phyloP scores from a whole-genome alignment of 2,888 invertebrate genomes.

The Ligdia adustata region DNA sequence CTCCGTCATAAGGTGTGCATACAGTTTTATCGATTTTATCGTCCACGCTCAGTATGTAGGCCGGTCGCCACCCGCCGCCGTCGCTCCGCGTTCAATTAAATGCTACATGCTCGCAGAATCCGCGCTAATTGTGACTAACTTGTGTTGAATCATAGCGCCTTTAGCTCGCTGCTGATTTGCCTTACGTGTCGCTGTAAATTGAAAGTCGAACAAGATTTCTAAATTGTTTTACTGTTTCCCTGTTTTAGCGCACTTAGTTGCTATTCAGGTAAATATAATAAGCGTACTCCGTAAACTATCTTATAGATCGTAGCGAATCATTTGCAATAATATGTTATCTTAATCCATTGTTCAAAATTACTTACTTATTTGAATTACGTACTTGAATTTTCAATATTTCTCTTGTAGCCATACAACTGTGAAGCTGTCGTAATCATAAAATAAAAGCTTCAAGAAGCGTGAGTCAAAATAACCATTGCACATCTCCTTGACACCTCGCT shows the following conservation, averaged over 20 bases:
- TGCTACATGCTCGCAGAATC: slow-evolving; percentile 39
- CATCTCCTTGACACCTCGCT: no score
- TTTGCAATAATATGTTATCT: no score
- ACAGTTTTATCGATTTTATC: slow-evolving; percentile 51
- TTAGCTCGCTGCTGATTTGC: slow-evolving; percentile 4
- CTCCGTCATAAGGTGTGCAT: slow-evolving; percentile 87
- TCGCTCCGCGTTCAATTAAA: slow-evolving; percentile 47
- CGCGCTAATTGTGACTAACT: slow-evolving; percentile 43
- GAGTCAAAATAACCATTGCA: no score
- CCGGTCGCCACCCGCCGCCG: slow-evolving; percentile 37
- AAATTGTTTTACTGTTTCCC: slow-evolving; percentile 65
- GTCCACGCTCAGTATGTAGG: slow-evolving; percentile 40
- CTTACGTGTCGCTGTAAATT: slow-evolving; percentile 4
- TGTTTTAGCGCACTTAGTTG: slow-evolving; percentile 81
- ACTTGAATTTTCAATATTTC: no score
- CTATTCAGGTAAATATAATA: slow-evolving; percentile 76
- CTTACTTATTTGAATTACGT: no score
- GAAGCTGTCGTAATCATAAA: no score
- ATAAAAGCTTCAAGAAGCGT: no score
- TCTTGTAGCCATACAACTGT: no score
- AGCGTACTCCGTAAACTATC: slow-evolving; percentile 39
- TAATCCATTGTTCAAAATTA: no score
- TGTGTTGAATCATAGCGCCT: slow-evolving; percentile 10
- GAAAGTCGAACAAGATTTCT: slow-evolving; percentile 28
- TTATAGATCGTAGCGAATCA: slow-evolving; percentile 18